These are phyloP conservation scores for Helleia helle DNA, from an alignment of 2,888 invertebrate genomes.

Conservation along the genomic window DNA sequence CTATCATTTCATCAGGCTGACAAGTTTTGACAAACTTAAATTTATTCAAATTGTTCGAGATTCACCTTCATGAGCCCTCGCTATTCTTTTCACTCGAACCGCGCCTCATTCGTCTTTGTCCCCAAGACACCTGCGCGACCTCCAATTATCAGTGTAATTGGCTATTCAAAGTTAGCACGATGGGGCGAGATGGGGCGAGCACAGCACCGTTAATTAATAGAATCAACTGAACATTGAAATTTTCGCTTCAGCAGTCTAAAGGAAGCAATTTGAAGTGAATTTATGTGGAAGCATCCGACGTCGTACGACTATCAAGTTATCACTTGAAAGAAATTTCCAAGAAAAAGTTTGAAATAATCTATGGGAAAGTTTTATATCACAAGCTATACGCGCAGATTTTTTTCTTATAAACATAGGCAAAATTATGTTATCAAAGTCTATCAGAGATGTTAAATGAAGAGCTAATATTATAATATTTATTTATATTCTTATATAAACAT, in stretches of 20 bases:
- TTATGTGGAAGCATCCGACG: conserved; percentile 34
- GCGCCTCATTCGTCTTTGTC: conserved; percentile 37
- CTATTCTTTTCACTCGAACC: conserved; percentile 19
- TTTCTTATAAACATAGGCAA: neutral
- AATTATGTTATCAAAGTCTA: too few species aligned
- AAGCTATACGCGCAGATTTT: neutral
- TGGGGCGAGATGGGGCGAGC: conserved; percentile 35
- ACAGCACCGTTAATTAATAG: conserved; percentile 63
- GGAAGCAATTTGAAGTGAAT: conserved; percentile 32
- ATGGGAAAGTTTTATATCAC: conserved; percentile 8
- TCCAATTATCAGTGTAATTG: conserved; percentile 71
- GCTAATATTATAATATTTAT: too few species aligned
- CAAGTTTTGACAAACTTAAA: too few species aligned
- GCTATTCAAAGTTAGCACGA: conserved; percentile 63
- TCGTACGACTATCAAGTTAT: conserved; percentile 19
- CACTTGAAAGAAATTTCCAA: conserved; percentile 21
- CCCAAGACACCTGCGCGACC: conserved; percentile 61
- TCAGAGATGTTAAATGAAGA: too few species aligned
- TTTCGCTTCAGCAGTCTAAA: conserved; percentile 49
- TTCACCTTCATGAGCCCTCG: too few species aligned
- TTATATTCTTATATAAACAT: too few species aligned
- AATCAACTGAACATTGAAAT: conserved; percentile 68
- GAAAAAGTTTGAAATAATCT: conserved; percentile 8
- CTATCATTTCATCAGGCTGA: neutral
- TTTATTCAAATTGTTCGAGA: neutral